Percentiles rank a stretch among this genome's conserved stretches.
These are phyloP conservation scores for Frankliniella fusca DNA, from an alignment of 2,888 invertebrate genomes.

Conservation along the genomic window DNA sequence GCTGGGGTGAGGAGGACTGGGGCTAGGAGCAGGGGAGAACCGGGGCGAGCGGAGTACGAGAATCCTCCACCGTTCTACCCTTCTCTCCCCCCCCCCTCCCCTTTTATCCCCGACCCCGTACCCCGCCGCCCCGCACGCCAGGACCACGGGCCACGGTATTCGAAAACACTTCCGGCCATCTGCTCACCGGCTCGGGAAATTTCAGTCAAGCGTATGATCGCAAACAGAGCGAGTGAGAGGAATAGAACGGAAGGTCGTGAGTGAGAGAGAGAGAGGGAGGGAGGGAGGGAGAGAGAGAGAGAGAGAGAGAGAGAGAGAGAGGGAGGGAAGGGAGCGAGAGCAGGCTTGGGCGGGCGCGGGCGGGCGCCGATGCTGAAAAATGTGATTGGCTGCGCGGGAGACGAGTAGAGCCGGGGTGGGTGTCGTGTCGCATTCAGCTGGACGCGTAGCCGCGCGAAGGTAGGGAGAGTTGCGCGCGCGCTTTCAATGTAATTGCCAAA, in stretches of 20 bases:
- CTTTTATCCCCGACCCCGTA: not conserved
- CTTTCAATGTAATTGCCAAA: constrained; percentile 16
- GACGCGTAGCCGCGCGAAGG: not conserved
- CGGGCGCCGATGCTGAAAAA: not conserved
- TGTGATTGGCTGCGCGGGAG: not conserved
- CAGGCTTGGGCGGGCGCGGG: not conserved
- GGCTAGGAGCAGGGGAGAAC: not conserved
- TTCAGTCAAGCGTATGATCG: constrained; percentile 3
- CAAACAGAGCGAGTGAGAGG: not conserved
- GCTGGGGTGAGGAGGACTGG: not conserved
- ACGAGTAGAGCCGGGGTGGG: not conserved
- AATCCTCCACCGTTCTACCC: not conserved
- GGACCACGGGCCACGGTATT: not conserved
- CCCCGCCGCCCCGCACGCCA: not conserved
- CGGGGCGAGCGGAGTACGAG: no score
- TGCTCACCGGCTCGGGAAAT: constrained; percentile 9
- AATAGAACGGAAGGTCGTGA: no score
- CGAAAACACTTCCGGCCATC: constrained; percentile 13
- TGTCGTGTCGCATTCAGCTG: not conserved
- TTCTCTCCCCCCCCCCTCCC: not conserved
- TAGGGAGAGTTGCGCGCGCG: not conserved
- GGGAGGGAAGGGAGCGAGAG: no score
- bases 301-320: no score
- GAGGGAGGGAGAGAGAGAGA: not conserved
- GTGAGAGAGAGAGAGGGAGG: no score